Percentiles rank a stretch among this genome's conserved stretches.
Evolutionary conservation across 2,113 vertebrate genomes (phyloP).

Genomic region (Ptychochromis oligacanthus): DNA sequence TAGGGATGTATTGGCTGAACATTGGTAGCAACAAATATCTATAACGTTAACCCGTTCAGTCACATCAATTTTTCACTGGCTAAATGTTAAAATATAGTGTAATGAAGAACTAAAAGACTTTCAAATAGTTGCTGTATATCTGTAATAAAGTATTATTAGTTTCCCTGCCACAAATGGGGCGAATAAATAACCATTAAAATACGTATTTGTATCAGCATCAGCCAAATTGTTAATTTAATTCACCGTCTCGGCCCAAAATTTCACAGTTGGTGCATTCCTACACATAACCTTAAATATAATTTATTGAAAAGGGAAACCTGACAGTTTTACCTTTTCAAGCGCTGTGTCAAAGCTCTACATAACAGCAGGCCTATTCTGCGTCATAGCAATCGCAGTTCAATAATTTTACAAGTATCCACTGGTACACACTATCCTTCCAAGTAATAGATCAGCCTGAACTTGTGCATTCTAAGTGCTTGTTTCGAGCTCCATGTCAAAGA

Average conservation of each 20-base stretch:
- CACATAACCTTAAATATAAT: background rate
- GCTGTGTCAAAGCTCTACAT: background rate
- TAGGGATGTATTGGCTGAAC: too few relatives aligned
- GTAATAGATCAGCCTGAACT: background rate
- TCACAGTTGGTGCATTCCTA: background rate
- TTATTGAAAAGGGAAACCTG: background rate
- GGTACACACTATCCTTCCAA: background rate
- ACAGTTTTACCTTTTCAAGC: too few relatives aligned
- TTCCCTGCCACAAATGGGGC: too few relatives aligned
- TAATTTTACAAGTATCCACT: background rate
- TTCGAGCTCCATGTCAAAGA: slow-evolving; percentile 32
- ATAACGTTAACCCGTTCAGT: too few relatives aligned
- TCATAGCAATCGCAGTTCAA: background rate
- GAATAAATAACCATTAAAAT: too few relatives aligned
- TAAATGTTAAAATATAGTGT: too few relatives aligned
- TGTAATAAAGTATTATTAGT: too few relatives aligned
- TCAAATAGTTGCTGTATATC: too few relatives aligned
- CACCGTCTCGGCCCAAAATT: background rate
- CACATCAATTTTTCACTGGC: too few relatives aligned
- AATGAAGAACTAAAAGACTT: too few relatives aligned
- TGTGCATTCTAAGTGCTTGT: background rate
- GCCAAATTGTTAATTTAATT: background rate
- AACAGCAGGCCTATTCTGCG: background rate
- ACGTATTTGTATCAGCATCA: background rate
- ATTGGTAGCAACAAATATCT: too few relatives aligned